These are phyloP conservation scores for Blastobasis lacticolella DNA, from an alignment of 2,888 invertebrate genomes.

Conservation along the genomic window DNA sequence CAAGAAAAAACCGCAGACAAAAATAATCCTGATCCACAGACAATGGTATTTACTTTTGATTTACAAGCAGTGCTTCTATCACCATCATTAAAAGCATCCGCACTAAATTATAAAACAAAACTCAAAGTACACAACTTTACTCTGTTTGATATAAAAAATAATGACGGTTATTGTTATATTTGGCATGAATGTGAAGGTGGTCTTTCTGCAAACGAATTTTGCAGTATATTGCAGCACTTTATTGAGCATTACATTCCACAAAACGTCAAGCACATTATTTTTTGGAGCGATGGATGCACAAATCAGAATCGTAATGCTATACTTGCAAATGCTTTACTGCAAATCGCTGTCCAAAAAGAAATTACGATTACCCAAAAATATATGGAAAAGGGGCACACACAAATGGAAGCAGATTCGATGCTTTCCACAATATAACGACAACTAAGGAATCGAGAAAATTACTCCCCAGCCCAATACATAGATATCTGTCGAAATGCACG, in stretches of 20 bases:
- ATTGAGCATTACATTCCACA: neutral
- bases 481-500: neutral
- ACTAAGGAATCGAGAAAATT: slow-evolving; percentile 6
- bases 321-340: slow-evolving; percentile 8
- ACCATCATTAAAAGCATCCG: too few relatives aligned
- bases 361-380: slow-evolving; percentile 8
- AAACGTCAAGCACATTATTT: slow-evolving; percentile 2
- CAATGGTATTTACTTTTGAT: too few relatives aligned
- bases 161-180: slow-evolving; percentile 1
- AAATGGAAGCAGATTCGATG: slow-evolving; percentile 11
- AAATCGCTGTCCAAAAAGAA: slow-evolving; percentile 6
- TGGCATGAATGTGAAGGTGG: too few relatives aligned
- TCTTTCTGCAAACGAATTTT: too few relatives aligned
- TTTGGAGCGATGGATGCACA: slow-evolving; percentile 7
- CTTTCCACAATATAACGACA: slow-evolving; percentile 7
- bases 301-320: slow-evolving; percentile 9
- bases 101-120: too few relatives aligned
- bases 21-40: too few relatives aligned
- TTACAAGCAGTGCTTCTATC: too few relatives aligned
- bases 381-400: slow-evolving; percentile 10
- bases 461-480: neutral
- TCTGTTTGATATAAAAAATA: too few relatives aligned
- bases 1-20: too few relatives aligned
- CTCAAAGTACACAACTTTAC: too few relatives aligned
- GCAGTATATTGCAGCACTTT: neutral